These are phyloP conservation scores for Beris chalybata DNA, from an alignment of 2,888 invertebrate species.

Conservation along the genomic window DNA sequence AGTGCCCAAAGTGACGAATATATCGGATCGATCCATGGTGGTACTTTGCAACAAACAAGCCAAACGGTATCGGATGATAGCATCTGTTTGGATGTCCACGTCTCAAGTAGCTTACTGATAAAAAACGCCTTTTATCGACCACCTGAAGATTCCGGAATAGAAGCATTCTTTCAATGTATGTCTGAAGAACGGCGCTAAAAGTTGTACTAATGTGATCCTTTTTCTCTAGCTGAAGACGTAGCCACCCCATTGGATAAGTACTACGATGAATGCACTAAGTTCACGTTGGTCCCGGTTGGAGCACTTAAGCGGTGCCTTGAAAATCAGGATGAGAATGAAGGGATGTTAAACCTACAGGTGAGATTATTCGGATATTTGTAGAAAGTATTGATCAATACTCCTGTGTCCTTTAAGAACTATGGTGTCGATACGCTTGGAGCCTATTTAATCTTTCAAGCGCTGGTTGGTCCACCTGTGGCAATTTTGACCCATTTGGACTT, in stretches of 20 bases:
- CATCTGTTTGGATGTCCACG: slow-evolving; percentile 1
- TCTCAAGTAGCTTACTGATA: slow-evolving; percentile 8
- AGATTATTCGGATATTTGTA: background rate
- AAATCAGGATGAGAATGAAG: background rate
- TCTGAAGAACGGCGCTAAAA: background rate
- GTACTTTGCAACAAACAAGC: background rate
- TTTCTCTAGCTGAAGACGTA: background rate
- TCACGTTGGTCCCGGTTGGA: background rate
- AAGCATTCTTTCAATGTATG: slow-evolving; percentile 16
- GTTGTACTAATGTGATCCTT: background rate
- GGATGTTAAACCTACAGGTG: background rate
- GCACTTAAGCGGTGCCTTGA: background rate
- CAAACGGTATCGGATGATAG: background rate
- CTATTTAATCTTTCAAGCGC: slow-evolving; percentile 25
- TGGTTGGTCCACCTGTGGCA: slow-evolving; percentile 9
- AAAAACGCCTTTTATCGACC: background rate
- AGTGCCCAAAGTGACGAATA: slow-evolving; percentile 7
- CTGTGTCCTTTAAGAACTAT: slow-evolving; percentile 11
- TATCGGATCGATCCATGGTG: background rate
- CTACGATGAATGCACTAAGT: slow-evolving; percentile 15
- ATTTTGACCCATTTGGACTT: slow-evolving; percentile 30
- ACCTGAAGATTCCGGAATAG: slow-evolving; percentile 14
- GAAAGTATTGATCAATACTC: background rate
- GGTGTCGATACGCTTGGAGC: background rate
- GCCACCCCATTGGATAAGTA: slow-evolving; percentile 10